These are phyloP conservation scores for Blomia tropicalis DNA, from an alignment of 2,888 invertebrate genomes.

Conservation along the genomic window DNA sequence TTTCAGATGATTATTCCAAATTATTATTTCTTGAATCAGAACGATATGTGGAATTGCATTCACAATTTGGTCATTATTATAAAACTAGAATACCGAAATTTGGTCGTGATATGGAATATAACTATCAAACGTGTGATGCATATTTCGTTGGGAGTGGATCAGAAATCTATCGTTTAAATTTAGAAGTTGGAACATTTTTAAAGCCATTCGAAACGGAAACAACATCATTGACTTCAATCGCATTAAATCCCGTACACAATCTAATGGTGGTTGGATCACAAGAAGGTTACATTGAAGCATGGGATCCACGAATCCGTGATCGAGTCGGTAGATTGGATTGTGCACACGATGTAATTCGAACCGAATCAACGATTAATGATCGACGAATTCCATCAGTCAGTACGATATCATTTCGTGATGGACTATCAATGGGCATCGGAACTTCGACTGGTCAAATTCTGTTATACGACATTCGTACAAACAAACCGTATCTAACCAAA, in stretches of 20 bases:
- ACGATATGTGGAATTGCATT: conserved; percentile 86
- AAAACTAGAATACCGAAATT: conserved; percentile 79
- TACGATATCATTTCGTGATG: conserved; percentile 45
- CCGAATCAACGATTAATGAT: conserved; percentile 36
- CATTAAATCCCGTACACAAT: conserved; percentile 72
- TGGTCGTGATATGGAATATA: conserved; percentile 83
- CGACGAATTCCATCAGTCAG: conserved; percentile 52
- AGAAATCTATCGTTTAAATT: conserved; percentile 81
- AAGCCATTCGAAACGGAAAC: conserved; percentile 62
- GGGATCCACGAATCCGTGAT: conserved; percentile 72
- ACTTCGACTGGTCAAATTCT: conserved; percentile 76
- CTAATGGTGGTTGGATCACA: conserved; percentile 68
- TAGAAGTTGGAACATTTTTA: conserved; percentile 86
- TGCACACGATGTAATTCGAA: conserved; percentile 48
- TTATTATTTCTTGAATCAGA: conserved; percentile 74
- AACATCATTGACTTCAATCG: conserved; percentile 54
- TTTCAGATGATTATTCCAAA: conserved; percentile 93
- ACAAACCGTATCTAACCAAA: conserved; percentile 69
- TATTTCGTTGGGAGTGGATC: conserved; percentile 67
- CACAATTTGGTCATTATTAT: conserved; percentile 77
- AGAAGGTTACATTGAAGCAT: conserved; percentile 84
- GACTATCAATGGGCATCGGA: conserved; percentile 57
- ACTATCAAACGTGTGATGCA: conserved; percentile 73
- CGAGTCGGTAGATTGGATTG: conserved; percentile 69
- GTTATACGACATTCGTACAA: conserved; percentile 81